Conservation (phyloP, 2,113 vertebrate species). For the Gymnocephalus cernua region DNA sequence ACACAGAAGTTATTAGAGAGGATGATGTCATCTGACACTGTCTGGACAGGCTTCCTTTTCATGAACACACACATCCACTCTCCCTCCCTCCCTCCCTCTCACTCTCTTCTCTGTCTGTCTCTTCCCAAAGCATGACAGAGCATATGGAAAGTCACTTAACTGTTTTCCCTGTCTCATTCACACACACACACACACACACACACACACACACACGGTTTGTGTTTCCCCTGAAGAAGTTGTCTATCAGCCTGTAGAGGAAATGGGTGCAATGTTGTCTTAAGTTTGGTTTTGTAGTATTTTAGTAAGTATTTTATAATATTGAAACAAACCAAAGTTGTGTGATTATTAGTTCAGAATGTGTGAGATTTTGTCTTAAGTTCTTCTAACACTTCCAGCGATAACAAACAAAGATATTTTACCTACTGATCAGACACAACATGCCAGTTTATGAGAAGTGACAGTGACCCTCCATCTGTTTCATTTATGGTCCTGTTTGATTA, state of each 20-base stretch:
- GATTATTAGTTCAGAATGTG: not conserved
- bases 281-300: not conserved
- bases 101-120: not conserved
- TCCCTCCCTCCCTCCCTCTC: not conserved
- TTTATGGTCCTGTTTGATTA: no score
- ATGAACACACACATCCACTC: constrained; percentile 20
- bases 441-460: not conserved
- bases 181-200: constrained; percentile 4
- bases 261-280: not conserved
- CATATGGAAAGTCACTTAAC: constrained; percentile 44
- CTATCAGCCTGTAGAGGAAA: not conserved
- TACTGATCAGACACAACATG: not conserved
- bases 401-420: no score
- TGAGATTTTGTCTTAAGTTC: not conserved
- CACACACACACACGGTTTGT: not conserved
- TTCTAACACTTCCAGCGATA: not conserved
- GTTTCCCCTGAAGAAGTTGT: not conserved
- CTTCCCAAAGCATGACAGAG: constrained; percentile 34
- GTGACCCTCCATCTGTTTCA: no score
- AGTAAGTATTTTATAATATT: not conserved
- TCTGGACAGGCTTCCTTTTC: constrained; percentile 72
- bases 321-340: not conserved
- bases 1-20: constrained; percentile 67
- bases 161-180: constrained; percentile 15
- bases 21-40: constrained; percentile 80